Evolutionary conservation across 2,888 invertebrate genomes (phyloP), one percentile per base, ranked within the genome.

Genomic region (Agriopis leucophaearia): DNA sequence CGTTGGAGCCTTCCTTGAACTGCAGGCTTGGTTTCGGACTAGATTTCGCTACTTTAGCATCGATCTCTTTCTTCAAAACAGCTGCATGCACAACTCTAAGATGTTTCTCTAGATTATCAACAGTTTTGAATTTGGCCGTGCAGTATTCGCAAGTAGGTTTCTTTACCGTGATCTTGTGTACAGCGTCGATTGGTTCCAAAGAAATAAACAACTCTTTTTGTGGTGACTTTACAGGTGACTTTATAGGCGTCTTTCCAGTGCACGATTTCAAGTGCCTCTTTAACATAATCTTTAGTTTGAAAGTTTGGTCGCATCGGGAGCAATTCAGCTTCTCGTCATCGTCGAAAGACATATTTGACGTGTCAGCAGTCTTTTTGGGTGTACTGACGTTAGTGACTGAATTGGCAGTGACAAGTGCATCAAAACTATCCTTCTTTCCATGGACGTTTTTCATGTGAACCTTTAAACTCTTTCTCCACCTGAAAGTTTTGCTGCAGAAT

Each of bases 281-380:
- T 56, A 94, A 74, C 94, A 94, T 94, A 60, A 94, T 94, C 64
- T 94, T 92, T 52, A 94, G 76, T 77, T 94, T 94, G 74, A 94
- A 94, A 0, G 83, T 85, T 72, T 89, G 92, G 0, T 84, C 87
- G 68, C 94, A 94, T 71, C 83, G 88, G 0, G 89, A 84, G 64
- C 94, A 94, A 8, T 74, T 79, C 13, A 90, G 75, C 69, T 88
- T 88, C 47, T 90, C 88, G 7, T 90, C 90, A 1, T 80, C 82
- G 15, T 88, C 87, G 0, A 68, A 69, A 0, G 87, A 84, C n/a
- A n/a, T n/a, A n/a, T n/a, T n/a, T n/a, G n/a, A n/a, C 40, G 88
- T 87, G 27, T 79, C 79, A 2, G 62, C 64, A 55, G 70, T 75
- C 35, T 72, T 74, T 63, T 76, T 81, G 12, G 86, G 85, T 64